A percentile compares a stretch with the other conserved stretches of the same genome.
Evolutionary conservation across 2,113 vertebrate species (phyloP).

Genomic region (Argyrosomus japonicus): DNA sequence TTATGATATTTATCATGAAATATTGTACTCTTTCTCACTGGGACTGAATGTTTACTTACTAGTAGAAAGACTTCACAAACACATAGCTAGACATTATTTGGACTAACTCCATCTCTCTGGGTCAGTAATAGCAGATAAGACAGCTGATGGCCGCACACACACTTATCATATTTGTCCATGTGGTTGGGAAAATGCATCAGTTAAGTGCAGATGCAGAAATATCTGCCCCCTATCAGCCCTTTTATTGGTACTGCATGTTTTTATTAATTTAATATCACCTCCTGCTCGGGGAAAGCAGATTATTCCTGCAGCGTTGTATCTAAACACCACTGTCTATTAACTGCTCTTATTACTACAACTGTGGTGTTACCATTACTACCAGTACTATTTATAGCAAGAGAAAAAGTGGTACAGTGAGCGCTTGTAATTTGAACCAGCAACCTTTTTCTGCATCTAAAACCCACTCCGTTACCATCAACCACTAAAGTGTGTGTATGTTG

Average conservation of each 20-base stretch:
- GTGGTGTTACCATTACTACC: constrained; percentile 9
- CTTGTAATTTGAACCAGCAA: constrained; percentile 17
- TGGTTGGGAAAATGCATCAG: background rate
- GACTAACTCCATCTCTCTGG: background rate
- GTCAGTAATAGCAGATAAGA: background rate
- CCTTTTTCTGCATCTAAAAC: background rate
- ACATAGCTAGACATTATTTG: background rate
- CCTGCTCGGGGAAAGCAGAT: too few species aligned
- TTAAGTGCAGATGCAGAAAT: too few species aligned
- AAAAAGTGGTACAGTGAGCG: constrained; percentile 5
- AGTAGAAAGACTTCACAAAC: background rate
- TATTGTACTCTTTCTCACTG: background rate
- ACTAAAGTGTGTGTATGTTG: background rate
- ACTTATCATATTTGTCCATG: background rate
- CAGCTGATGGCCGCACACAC: background rate
- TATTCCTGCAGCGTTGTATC: too few species aligned
- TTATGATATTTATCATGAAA: background rate
- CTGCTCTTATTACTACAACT: constrained; percentile 17
- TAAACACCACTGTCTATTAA: background rate
- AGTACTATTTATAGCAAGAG: constrained; percentile 25
- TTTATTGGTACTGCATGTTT: background rate
- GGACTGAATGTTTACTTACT: too few species aligned
- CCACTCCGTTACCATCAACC: background rate
- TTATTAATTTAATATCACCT: too few species aligned
- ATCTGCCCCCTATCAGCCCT: background rate